Conservation (phyloP, 2,113 vertebrate species). For the Argyrosomus japonicus region DNA sequence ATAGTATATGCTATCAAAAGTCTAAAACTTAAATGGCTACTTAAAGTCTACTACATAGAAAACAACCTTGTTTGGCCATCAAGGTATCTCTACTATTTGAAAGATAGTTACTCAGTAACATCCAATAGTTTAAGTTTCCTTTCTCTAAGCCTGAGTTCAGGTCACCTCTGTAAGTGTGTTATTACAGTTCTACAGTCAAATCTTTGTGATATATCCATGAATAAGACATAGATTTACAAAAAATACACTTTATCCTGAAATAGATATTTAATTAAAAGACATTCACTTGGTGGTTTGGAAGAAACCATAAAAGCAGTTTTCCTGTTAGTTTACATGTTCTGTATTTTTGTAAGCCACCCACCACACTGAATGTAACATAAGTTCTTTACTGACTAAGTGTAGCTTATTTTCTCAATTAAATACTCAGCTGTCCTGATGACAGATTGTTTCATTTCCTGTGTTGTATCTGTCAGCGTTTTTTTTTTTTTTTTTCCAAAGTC, state of each 20-base stretch:
- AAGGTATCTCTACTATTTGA: slow-evolving; percentile 36
- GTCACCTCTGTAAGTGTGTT: slow-evolving; percentile 16
- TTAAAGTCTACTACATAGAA: slow-evolving; percentile 23
- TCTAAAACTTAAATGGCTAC: neutral
- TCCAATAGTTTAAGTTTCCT: slow-evolving; percentile 43
- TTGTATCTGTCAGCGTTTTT: slow-evolving; percentile 20
- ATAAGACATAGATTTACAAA: slow-evolving; percentile 53
- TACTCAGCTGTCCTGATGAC: slow-evolving; percentile 19
- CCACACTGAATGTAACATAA: slow-evolving; percentile 74
- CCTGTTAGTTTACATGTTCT: slow-evolving; percentile 34
- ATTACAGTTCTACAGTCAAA: slow-evolving; percentile 27
- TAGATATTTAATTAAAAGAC: slow-evolving; percentile 48
- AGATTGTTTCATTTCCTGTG: slow-evolving; percentile 4
- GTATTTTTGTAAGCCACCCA: slow-evolving; percentile 66
- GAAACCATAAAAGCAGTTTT: slow-evolving; percentile 23
- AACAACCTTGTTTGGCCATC: neutral
- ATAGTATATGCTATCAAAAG: neutral
- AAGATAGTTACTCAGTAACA: slow-evolving; percentile 39
- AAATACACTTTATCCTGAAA: slow-evolving; percentile 16
- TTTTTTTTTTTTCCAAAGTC: neutral
- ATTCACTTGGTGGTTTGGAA: slow-evolving; percentile 11
- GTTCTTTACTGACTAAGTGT: slow-evolving; percentile 44
- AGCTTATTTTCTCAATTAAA: slow-evolving; percentile 23
- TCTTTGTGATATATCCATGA: slow-evolving; percentile 34
- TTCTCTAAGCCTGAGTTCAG: slow-evolving; percentile 46